These are phyloP conservation scores for Pocillopora meandrina DNA, from an alignment of 92 coral and sea anemone genomes.

Conservation along the genomic window DNA sequence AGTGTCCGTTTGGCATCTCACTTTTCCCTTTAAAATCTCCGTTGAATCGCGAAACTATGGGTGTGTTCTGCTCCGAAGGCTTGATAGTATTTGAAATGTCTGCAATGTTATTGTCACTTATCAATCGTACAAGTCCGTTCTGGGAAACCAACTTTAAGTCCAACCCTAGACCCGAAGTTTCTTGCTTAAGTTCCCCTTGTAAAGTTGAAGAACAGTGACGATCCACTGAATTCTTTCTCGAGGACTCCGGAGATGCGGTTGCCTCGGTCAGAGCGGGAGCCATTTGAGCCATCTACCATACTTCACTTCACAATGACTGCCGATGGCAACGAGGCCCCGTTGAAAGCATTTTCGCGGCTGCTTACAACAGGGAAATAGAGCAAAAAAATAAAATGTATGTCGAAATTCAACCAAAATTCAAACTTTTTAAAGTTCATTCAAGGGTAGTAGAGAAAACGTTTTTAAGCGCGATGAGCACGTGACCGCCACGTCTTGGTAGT, in stretches of 20 bases:
- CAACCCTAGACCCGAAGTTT: constrained; percentile 74
- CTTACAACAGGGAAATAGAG: constrained; percentile 57
- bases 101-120: constrained; percentile 92
- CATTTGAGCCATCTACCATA: constrained; percentile 99
- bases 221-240: constrained; percentile 96
- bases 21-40: constrained; percentile 74
- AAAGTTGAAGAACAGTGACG: constrained; percentile 89
- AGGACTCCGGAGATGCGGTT: constrained; percentile 99
- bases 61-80: constrained; percentile 87
- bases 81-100: constrained; percentile 91
- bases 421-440: constrained; percentile 67
- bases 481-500: constrained; percentile 99
- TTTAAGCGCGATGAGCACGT: constrained; percentile 97
- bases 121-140: constrained; percentile 99
- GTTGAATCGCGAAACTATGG: constrained; percentile 83
- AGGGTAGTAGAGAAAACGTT: constrained; percentile 80
- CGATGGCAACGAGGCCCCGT: constrained; percentile 89
- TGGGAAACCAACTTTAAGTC: constrained; percentile 91
- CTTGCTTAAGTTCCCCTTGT: constrained; percentile 87
- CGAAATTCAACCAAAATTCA: constrained; percentile 46
- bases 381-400: constrained; percentile 38
- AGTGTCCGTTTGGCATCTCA: constrained; percentile 95
- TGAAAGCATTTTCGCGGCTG: constrained; percentile 93
- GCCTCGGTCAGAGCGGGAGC: constrained; percentile 99
- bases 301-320: constrained; percentile 95